Evolutionary conservation across 1,140 invertebrate genomes (phyloP).

Genomic region (Campoletis sonorensis): DNA sequence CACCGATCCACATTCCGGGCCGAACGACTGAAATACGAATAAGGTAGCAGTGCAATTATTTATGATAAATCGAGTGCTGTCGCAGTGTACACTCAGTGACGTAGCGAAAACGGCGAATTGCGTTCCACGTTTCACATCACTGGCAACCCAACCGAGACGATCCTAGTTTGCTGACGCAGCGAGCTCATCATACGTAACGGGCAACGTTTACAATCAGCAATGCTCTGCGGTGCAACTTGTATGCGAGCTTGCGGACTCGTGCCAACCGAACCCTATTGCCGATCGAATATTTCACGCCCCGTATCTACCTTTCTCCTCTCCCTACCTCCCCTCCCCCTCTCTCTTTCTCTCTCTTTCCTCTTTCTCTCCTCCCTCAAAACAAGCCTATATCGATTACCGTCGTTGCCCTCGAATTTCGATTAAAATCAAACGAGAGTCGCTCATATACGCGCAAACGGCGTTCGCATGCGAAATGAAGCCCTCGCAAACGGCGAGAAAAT

Average conservation of each 20-base stretch:
- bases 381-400: constrained; percentile 46
- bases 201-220: constrained; percentile 52
- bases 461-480: constrained; percentile 25
- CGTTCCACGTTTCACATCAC: constrained; percentile 23
- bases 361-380: constrained; percentile 40
- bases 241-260: constrained; percentile 34
- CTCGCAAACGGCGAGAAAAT: constrained; percentile 19
- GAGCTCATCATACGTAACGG: constrained; percentile 47
- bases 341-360: constrained; percentile 40
- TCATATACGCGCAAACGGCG: constrained; percentile 32
- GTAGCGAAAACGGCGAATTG: constrained; percentile 32
- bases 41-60: constrained; percentile 52
- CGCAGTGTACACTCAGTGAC: constrained; percentile 37
- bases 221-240: constrained; percentile 38
- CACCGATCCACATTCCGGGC: constrained; percentile 21
- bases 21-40: constrained; percentile 52
- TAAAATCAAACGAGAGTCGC: constrained; percentile 47
- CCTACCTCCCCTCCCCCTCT: constrained; percentile 11
- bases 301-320: constrained; percentile 14
- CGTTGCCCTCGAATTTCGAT: constrained; percentile 24
- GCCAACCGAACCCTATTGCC: constrained; percentile 38
- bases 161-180: constrained; percentile 50
- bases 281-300: constrained; percentile 34
- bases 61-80: constrained; percentile 47
- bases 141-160: constrained; percentile 1